Percentiles rank a stretch among this genome's conserved stretches.
phyloP scores from a whole-genome alignment of 2,888 invertebrate species.

The Lordiphosa andalusiaca region DNA sequence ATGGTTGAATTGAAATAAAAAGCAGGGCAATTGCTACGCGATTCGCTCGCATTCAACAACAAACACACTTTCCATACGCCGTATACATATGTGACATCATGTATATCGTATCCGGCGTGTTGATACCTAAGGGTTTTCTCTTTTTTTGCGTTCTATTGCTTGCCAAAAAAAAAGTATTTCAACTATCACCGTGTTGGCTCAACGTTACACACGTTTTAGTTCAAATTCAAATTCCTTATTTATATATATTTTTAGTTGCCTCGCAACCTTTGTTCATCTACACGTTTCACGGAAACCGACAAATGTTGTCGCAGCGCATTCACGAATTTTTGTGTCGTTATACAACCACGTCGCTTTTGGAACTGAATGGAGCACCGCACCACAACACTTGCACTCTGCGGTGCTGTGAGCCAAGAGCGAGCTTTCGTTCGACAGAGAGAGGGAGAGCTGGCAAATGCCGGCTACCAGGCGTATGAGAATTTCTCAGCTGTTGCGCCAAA shows the following conservation, averaged over 20 bases:
- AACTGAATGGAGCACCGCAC: conserved; percentile 53
- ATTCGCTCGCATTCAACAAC: conserved; percentile 31
- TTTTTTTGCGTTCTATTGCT: conserved; percentile 4
- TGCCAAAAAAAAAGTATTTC: conserved; percentile 9
- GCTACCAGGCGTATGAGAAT: conserved; percentile 16
- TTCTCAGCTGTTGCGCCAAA: conserved; percentile 52
- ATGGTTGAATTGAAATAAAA: conserved; percentile 39
- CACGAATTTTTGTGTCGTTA: conserved; percentile 63
- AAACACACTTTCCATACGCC: conserved; percentile 33
- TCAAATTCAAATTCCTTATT: neutral
- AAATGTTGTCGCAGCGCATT: conserved; percentile 26
- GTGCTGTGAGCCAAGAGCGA: conserved; percentile 23
- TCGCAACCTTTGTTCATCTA: conserved; percentile 1
- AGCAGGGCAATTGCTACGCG: conserved; percentile 46
- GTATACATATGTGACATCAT: conserved; percentile 37
- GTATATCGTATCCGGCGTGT: conserved; percentile 21
- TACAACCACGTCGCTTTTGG: conserved; percentile 78
- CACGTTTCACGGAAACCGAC: neutral
- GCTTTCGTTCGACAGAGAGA: conserved; percentile 26
- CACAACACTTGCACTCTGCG: conserved; percentile 5
- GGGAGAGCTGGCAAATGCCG: conserved; percentile 29
- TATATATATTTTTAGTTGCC: conserved; percentile 1
- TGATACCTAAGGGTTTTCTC: conserved; percentile 31
- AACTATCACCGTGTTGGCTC: conserved; percentile 6
- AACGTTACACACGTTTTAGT: conserved; percentile 8